These are phyloP conservation scores for Neodiprion fabricii DNA, from an alignment of 1,140 invertebrate species.

Conservation along the genomic window DNA sequence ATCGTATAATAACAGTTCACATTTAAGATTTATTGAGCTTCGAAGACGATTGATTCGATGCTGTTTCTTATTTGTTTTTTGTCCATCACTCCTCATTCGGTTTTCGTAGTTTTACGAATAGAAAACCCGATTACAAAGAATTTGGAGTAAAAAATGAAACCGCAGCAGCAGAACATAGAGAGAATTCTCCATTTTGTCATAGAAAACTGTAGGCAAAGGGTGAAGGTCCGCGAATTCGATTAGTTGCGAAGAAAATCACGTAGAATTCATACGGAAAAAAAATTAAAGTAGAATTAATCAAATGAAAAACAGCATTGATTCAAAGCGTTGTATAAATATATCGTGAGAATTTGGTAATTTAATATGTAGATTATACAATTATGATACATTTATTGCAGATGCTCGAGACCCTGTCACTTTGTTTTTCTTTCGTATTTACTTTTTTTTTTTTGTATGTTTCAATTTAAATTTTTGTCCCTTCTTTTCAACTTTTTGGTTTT, in stretches of 20 bases:
- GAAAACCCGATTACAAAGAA: constrained; percentile 36
- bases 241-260: background rate
- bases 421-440: constrained; percentile 24
- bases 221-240: too few relatives aligned
- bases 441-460: constrained; percentile 26
- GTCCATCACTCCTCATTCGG: constrained; percentile 1
- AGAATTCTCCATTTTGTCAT: too few relatives aligned
- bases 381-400: constrained; percentile 55
- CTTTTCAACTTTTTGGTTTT: too few relatives aligned
- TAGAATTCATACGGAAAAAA: background rate
- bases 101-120: constrained; percentile 22
- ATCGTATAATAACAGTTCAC: constrained; percentile 47
- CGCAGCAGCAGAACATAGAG: background rate
- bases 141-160: constrained; percentile 36
- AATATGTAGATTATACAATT: constrained; percentile 53
- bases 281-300: background rate
- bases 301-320: background rate
- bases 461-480: too few relatives aligned
- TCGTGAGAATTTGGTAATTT: constrained; percentile 36
- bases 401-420: constrained; percentile 48
- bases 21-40: constrained; percentile 48
- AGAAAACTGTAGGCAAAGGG: too few relatives aligned
- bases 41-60: constrained; percentile 30
- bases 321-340: constrained; percentile 10
- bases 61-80: constrained; percentile 23